Percentiles rank a stretch among this genome's conserved stretches.
Conservation (phyloP, 2,888 invertebrate species). For the Pammene aurita region DNA sequence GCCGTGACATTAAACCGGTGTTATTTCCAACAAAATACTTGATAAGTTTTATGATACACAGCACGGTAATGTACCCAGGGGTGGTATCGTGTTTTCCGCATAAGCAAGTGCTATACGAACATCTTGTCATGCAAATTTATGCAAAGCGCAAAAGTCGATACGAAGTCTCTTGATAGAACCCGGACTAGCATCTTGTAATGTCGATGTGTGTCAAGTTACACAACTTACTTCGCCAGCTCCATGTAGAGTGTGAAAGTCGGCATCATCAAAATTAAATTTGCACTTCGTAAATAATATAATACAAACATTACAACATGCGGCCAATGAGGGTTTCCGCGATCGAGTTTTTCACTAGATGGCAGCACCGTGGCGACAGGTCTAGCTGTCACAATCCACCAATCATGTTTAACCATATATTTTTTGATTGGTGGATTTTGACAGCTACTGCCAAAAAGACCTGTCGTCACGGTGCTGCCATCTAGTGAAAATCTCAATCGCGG, state of each 20-base stretch:
- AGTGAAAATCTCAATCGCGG: too few species aligned
- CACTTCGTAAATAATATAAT: neutral
- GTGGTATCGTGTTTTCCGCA: slow-evolving; percentile 52
- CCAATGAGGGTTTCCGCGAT: too few species aligned
- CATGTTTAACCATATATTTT: too few species aligned
- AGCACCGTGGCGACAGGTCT: too few species aligned
- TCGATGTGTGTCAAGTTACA: slow-evolving; percentile 24
- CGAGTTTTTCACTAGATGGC: too few species aligned
- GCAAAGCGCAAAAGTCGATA: slow-evolving; percentile 78
- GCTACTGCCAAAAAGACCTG: too few species aligned
- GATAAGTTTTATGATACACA: slow-evolving; percentile 55
- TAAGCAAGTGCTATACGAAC: slow-evolving; percentile 48
- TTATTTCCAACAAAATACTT: slow-evolving; percentile 49
- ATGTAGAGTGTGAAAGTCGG: slow-evolving; percentile 8
- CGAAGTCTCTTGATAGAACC: slow-evolving; percentile 64
- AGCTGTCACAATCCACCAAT: too few species aligned
- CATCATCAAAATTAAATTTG: slow-evolving; percentile 10
- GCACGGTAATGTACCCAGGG: slow-evolving; percentile 52
- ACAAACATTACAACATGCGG: neutral
- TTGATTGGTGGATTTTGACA: too few species aligned
- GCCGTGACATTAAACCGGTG: slow-evolving; percentile 42
- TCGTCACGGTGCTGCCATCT: too few species aligned
- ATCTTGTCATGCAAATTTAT: slow-evolving; percentile 79
- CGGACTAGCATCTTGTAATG: slow-evolving; percentile 53
- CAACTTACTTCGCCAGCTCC: slow-evolving; percentile 9